Base-by-base conservation (phyloP, 2,888 invertebrate species). In the Drosophila kambysellisi region DNA sequence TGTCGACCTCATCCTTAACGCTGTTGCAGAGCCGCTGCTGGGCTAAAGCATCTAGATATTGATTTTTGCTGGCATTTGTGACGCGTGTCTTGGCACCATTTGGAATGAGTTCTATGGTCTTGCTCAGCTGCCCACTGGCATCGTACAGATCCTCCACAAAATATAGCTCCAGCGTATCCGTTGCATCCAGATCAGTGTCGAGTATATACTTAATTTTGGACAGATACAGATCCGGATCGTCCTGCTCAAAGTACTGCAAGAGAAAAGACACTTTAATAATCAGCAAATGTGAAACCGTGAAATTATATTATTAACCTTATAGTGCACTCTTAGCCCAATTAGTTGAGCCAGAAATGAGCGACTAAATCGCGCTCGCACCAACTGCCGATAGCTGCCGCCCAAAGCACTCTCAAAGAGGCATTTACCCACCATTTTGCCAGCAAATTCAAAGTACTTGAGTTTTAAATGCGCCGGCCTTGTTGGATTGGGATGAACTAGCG, bases 331-430 rank as follows among this genome's bases (percentile, higher is more conserved):
- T 41, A 98, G 95, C 25, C 98, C 99, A 90, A 98, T 98, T 78
- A 99, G 95, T 94, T 98, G 98, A 71, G 98, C 98, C 71, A 98
- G 95, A 94, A 99, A 99, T 48, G 98, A 98, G 66, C 98, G 94
- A 48, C 98, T 97, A 92, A 98, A 98, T 62, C 98, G 94, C 2
- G 98, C 98, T 59, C 98, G 95, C 74, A 99, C 98, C 74, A 98
- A 94, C 93, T 98, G 98, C 0, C 97, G 94, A 94, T 98, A 98
- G 17, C 96, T 95, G 67, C 97, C 97, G 41, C 98, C 98, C 61
- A 98, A 94, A 5, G 98, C 97, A 70, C 97, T 97, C 94, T 99
- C 98, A 93, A 98, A 98, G 84, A 99, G 94, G 93, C 98, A 98
- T 94, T 99, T 99, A 72, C 98, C 98, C 46, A 98, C 98, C 84